Conservation (phyloP, 2,888 invertebrate genomes). For the Taphrorychus bicolor region DNA sequence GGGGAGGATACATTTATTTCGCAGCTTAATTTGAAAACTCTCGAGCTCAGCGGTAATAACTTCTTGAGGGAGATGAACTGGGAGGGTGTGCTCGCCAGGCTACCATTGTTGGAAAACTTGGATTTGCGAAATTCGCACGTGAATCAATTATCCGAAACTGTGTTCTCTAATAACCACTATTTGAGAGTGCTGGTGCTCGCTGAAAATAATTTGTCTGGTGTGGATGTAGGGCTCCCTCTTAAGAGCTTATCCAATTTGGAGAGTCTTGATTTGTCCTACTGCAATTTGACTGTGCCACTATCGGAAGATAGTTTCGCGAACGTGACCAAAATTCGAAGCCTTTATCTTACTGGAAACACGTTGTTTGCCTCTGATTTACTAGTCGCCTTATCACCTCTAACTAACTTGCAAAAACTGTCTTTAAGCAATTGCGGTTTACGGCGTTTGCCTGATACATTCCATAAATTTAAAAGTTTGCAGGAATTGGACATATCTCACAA, state of each 20-base stretch:
- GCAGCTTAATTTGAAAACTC: slow-evolving; percentile 67
- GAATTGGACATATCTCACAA: slow-evolving; percentile 76
- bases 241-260: slow-evolving; percentile 71
- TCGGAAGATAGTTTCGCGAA: slow-evolving; percentile 74
- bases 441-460: slow-evolving; percentile 71
- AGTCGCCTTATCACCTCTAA: slow-evolving; percentile 70
- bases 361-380: slow-evolving; percentile 72
- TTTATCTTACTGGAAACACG: slow-evolving; percentile 73
- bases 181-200: slow-evolving; percentile 69
- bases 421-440: slow-evolving; percentile 72
- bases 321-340: slow-evolving; percentile 69
- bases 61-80: slow-evolving; percentile 65
- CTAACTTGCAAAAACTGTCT: slow-evolving; percentile 70
- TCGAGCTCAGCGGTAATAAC: slow-evolving; percentile 72
- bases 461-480: slow-evolving; percentile 69
- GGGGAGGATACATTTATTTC: slow-evolving; percentile 65
- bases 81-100: slow-evolving; percentile 67
- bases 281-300: slow-evolving; percentile 70
- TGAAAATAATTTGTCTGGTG: slow-evolving; percentile 69
- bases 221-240: slow-evolving; percentile 71
- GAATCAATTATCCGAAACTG: slow-evolving; percentile 68
- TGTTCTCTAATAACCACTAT: slow-evolving; percentile 71
- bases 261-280: slow-evolving; percentile 72
- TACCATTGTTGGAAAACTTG: slow-evolving; percentile 69
- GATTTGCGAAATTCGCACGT: slow-evolving; percentile 69